Evolutionary conservation across 2,113 vertebrate species (phyloP).

Genomic region (Eleginops maclovinus): DNA sequence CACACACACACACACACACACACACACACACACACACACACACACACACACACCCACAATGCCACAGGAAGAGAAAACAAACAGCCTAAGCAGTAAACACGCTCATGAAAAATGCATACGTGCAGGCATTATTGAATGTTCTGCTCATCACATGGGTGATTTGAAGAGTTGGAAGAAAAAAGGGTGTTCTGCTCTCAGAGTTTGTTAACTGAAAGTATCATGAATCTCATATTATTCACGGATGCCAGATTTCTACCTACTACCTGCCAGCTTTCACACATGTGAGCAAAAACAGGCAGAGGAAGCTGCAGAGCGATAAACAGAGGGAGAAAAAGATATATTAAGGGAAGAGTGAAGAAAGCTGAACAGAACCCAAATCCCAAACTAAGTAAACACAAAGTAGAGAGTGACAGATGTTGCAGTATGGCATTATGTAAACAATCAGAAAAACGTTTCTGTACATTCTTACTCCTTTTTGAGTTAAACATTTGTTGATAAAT

Average conservation of each 20-base stretch:
- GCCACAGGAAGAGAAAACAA: conserved; percentile 50
- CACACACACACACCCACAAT: conserved; percentile 35
- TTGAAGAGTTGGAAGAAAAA: conserved; percentile 9
- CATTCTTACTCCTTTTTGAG: conserved; percentile 7
- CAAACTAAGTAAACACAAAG: conserved; percentile 2
- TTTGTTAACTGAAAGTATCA: conserved; percentile 18
- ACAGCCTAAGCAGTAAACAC: conserved; percentile 61
- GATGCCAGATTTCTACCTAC: conserved; percentile 10
- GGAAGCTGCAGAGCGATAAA: conserved; percentile 8
- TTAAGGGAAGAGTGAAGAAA: not conserved
- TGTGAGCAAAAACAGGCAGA: conserved; percentile 27
- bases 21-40: conserved; percentile 1
- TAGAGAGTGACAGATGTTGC: not conserved
- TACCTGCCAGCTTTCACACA: conserved; percentile 38
- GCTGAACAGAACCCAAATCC: not conserved
- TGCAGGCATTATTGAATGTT: conserved; percentile 46
- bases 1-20: too few species aligned
- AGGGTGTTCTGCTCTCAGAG: conserved; percentile 21
- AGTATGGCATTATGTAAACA: not conserved
- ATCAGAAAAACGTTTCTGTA: not conserved
- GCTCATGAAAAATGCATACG: conserved; percentile 68
- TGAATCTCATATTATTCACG: conserved; percentile 33
- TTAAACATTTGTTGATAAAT: conserved; percentile 12
- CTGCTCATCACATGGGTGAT: conserved; percentile 21
- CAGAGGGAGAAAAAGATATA: not conserved